phyloP scores from a whole-genome alignment of 2,113 vertebrate species.

The Indicator indicator region DNA sequence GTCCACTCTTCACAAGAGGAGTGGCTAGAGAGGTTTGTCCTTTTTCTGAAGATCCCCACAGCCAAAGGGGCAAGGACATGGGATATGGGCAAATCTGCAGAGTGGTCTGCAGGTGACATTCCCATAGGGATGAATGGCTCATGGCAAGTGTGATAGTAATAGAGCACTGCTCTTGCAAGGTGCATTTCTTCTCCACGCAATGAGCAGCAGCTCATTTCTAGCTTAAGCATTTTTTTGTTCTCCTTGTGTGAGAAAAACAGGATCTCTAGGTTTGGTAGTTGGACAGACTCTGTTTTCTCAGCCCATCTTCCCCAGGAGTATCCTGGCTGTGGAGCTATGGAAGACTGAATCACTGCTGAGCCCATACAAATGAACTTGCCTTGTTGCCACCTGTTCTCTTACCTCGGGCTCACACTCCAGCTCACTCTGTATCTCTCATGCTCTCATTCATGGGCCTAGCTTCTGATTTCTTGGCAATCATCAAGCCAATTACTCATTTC shows the following conservation, averaged over 20 bases:
- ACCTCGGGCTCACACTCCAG: background rate
- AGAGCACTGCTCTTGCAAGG: background rate
- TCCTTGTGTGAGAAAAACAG: background rate
- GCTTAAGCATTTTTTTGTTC: background rate
- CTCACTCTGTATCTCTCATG: fast-evolving
- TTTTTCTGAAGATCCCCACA: background rate
- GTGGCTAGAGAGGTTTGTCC: background rate
- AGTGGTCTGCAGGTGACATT: background rate
- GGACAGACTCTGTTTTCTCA: background rate
- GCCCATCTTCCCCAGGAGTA: background rate
- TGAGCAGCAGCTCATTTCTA: background rate
- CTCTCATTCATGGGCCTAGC: background rate
- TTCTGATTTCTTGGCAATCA: slow-evolving; percentile 6
- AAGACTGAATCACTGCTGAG: background rate
- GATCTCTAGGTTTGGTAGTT: background rate
- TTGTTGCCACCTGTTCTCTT: background rate
- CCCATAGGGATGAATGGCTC: background rate
- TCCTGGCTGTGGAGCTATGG: background rate
- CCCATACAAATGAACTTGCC: background rate
- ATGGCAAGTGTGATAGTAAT: fast-evolving
- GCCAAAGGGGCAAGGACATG: background rate
- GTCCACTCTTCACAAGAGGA: background rate
- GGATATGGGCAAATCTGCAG: fast-evolving
- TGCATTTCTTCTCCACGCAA: background rate
- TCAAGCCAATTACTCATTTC: background rate